Conservation (phyloP, 2,888 invertebrate genomes). For the Antitype chi region DNA sequence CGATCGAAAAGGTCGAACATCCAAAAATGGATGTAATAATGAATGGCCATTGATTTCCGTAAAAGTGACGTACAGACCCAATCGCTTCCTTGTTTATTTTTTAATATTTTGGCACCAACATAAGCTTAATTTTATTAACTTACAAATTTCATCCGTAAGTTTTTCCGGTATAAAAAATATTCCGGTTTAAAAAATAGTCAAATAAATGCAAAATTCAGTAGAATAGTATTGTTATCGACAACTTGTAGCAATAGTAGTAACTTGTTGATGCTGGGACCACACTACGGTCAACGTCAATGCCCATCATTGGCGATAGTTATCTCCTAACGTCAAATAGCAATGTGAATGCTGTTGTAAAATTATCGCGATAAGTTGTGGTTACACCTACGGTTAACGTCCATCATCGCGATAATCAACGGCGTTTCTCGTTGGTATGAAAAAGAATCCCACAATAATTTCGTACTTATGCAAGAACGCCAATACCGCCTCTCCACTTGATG, state of each 20-base stretch:
- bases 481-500: conserved; percentile 16
- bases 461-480: conserved; percentile 40
- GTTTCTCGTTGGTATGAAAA: no score
- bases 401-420: no score
- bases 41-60: conserved; percentile 33
- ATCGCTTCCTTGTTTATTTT: conserved; percentile 39
- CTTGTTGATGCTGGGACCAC: no score
- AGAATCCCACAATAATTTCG: neutral
- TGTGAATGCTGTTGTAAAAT: no score
- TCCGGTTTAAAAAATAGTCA: neutral
- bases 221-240: neutral
- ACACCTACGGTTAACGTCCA: no score
- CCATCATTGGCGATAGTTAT: no score
- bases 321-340: no score
- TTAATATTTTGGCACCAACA: conserved; percentile 11
- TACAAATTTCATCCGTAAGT: neutral
- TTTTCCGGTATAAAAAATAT: neutral
- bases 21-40: conserved; percentile 33
- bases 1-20: conserved; percentile 34
- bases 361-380: no score
- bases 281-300: no score
- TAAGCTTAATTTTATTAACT: conserved; percentile 2
- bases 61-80: conserved; percentile 27
- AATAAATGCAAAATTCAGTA: neutral
- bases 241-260: neutral